These are phyloP conservation scores for Ispidina lecontei DNA, from an alignment of 2,797 vertebrate species.

Conservation along the genomic window DNA sequence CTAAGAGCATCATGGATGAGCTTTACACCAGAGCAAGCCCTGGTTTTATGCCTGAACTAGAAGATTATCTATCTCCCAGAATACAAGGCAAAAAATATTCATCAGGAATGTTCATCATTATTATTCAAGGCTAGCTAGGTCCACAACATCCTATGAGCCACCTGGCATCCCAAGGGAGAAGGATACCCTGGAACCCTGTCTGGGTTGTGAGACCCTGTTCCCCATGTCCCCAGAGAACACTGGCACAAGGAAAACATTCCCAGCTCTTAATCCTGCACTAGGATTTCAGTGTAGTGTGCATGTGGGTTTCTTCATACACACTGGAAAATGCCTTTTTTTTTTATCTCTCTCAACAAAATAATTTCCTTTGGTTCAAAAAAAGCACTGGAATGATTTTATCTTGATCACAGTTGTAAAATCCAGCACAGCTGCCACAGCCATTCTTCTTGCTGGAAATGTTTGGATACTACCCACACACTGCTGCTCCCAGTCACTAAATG, in stretches of 20 bases:
- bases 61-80: background rate
- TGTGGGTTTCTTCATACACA: background rate
- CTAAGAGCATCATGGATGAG: fast-evolving
- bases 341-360: background rate
- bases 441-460: background rate
- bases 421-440: fast-evolving
- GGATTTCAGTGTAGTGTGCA: fast-evolving
- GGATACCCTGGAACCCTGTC: background rate
- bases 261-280: background rate
- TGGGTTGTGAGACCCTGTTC: background rate
- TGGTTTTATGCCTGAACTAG: background rate
- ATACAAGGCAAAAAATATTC: background rate
- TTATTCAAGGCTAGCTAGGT: background rate
- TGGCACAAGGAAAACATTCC: background rate
- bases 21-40: background rate
- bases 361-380: background rate
- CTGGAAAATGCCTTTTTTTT: fast-evolving
- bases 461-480: background rate
- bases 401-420: background rate
- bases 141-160: background rate
- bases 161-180: background rate
- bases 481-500: background rate
- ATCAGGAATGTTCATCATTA: too few species aligned
- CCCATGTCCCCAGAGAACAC: fast-evolving
- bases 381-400: background rate